Evolutionary conservation across 2,797 vertebrate species (phyloP), one percentile per base, ranked within the genome.

Genomic region (Sebastes nivosus): DNA sequence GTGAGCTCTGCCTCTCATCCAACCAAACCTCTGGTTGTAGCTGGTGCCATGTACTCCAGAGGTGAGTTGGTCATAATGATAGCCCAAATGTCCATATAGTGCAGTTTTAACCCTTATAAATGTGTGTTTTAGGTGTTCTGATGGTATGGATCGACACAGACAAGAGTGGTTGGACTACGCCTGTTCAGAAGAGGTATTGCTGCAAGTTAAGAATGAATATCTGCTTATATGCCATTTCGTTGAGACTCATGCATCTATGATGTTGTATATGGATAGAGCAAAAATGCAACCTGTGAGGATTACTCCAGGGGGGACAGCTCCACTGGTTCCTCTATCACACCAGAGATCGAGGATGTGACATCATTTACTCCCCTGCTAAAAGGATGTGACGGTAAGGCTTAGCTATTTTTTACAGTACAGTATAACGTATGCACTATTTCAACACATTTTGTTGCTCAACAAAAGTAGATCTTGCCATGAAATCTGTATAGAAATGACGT

Each of bases 21-120:
- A 95, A 95, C 80, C 91, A 96, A 82, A 96, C 96, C 68, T 97
- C 96, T 89, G 97, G 96, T 79, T 99, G 98, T 83, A 97, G 95
- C 89, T 99, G 98, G 98, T 99, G 98, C 67, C 95, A 98, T 2
- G 95, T 98, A 81, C 95, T 99, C 72, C 98, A 99, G 92, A 98
- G 98, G 98, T 99, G 81, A 88, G 82, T 63, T 1, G 11, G 25
- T 18, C 12, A 4, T 27, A 13, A 59, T 5, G 5, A 2, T 6
- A 60, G 14, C 27, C 2, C 4, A 24, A 2, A 46, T 18, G 8
- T 27, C 7, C 3, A 34, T 2, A 30, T 5, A 18, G 3, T 2
- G 6, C 25, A 6, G 6, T 24, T 72, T 52, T 6, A 42, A 16
- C 20, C 5, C 11, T 1, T 29, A 22, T 60, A 8, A 27, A 36